A percentile compares a stretch with the other conserved stretches of the same genome.
Conservation (phyloP, 2,113 vertebrate genomes). For the Mesoclemmys tuberculata region DNA sequence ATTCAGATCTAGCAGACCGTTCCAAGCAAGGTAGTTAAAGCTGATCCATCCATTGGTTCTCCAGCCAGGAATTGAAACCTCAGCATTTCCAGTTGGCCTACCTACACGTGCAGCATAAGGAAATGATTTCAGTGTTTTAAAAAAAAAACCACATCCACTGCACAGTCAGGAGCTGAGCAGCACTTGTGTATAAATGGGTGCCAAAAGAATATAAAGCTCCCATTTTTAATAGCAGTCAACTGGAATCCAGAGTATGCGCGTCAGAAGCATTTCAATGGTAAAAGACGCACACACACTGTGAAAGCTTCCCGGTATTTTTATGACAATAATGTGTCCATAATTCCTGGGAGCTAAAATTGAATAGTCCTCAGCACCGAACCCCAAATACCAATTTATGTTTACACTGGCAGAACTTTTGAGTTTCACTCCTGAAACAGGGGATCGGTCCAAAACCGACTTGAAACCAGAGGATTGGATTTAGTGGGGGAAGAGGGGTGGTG, state of each 20-base stretch:
- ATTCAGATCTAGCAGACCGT: not conserved
- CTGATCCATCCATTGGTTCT: not conserved
- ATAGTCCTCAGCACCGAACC: not conserved
- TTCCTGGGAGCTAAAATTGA: rapidly evolving
- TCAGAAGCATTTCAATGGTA: not conserved
- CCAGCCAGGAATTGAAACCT: not conserved
- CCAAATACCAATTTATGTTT: not conserved
- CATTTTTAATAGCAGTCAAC: not conserved
- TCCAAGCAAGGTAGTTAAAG: rapidly evolving
- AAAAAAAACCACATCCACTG: not conserved
- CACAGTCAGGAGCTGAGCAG: not conserved
- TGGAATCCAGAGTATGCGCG: not conserved
- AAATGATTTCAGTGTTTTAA: not conserved
- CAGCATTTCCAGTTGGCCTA: not conserved
- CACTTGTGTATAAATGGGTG: not conserved
- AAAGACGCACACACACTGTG: not conserved
- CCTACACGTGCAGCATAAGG: not conserved
- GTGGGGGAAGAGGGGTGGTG: rapidly evolving
- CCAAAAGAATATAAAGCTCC: constrained; percentile 1
- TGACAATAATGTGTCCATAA: rapidly evolving
- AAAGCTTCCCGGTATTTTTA: rapidly evolving
- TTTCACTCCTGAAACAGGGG: not conserved
- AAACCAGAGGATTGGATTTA: not conserved
- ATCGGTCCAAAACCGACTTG: rapidly evolving
- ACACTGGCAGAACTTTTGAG: rapidly evolving